Base-by-base conservation (phyloP, 2,797 vertebrate genomes). In the Enteromius treurensis region DNA sequence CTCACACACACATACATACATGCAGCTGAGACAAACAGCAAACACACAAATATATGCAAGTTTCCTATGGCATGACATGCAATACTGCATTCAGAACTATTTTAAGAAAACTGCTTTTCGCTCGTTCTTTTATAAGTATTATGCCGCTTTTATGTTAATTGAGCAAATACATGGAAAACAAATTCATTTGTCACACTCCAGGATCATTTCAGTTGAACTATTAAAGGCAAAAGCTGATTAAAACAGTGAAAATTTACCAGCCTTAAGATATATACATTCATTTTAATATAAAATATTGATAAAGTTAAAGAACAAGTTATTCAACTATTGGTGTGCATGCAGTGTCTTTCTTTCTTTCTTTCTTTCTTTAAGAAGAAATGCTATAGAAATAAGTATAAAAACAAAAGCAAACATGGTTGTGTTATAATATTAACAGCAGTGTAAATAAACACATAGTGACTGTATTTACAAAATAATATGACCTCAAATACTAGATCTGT, bases 1-100 rank as follows among this genome's bases (percentile, higher is more conserved):
- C 47, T 1, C 67, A 15, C 64, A 14, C 75, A 26, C 81, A 49
- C 37, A 71, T 77, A 80, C 79, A 53, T 45, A 67, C 49, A 58
- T 15, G 74, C 49, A 34, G 15, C 40, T 19, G 37, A 32, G 11
- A 42, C 49, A 15, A 2, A 74, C 14, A 26, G 26, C 15, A 34
- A 64, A 51, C 10, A 51, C 47, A 21, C 26, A 74, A 3, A 53
- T 10, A 11, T 9, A 32, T 8, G 8, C 11, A 2, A 26, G 7
- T 5, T 47, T 32, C 14, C 6, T 32, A 64, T 32, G 26, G 26
- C 0, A 64, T 64, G 26, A 21, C 11, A 15, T 32, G 14, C 60
- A 15, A 62, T 62, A 32, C 45, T 13, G 47, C 47, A 73, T 29
- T 26, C 49, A 51, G 1, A 51, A 73, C 47, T 73, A 13, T 21